These are phyloP conservation scores for Drosophila ambigua DNA, from an alignment of 1,140 invertebrate species.

Conservation along the genomic window DNA sequence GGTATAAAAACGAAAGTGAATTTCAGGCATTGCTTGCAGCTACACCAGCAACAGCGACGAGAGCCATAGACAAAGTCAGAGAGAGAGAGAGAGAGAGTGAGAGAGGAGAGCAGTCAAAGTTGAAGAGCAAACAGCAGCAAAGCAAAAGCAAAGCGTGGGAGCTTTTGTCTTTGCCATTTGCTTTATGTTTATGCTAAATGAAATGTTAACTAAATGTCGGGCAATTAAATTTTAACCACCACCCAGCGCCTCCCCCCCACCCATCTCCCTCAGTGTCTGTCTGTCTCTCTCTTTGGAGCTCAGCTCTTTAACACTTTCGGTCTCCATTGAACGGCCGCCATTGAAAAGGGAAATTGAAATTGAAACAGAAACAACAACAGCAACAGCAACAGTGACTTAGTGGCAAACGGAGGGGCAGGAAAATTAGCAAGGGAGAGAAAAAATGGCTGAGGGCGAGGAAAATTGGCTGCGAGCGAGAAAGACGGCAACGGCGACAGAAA, in stretches of 20 bases:
- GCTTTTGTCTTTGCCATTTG: constrained; percentile 53
- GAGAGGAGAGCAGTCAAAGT: constrained; percentile 19
- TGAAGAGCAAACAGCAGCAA: constrained; percentile 36
- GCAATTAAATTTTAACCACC: constrained; percentile 74
- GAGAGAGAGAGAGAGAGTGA: constrained; percentile 11
- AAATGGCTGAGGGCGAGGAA: no score
- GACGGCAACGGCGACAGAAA: constrained; percentile 16
- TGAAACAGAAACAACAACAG: constrained; percentile 55
- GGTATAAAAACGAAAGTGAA: constrained; percentile 63
- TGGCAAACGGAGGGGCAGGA: no score
- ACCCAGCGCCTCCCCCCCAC: constrained; percentile 12
- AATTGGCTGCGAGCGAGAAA: no score
- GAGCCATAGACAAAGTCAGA: not conserved
- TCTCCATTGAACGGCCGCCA: constrained; percentile 52
- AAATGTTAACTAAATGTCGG: constrained; percentile 76
- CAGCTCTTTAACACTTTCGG: constrained; percentile 62
- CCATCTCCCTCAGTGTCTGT: constrained; percentile 24
- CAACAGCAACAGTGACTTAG: constrained; percentile 3
- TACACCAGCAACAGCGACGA: not conserved
- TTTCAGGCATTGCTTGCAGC: constrained; percentile 48
- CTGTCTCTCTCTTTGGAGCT: constrained; percentile 38
- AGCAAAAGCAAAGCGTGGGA: constrained; percentile 9
- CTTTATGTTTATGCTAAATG: constrained; percentile 80
- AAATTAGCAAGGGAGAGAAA: no score
- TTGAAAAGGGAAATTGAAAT: constrained; percentile 67